These are phyloP conservation scores for Cyclura pinguis DNA, from an alignment of 2,797 vertebrate species.

Conservation along the genomic window DNA sequence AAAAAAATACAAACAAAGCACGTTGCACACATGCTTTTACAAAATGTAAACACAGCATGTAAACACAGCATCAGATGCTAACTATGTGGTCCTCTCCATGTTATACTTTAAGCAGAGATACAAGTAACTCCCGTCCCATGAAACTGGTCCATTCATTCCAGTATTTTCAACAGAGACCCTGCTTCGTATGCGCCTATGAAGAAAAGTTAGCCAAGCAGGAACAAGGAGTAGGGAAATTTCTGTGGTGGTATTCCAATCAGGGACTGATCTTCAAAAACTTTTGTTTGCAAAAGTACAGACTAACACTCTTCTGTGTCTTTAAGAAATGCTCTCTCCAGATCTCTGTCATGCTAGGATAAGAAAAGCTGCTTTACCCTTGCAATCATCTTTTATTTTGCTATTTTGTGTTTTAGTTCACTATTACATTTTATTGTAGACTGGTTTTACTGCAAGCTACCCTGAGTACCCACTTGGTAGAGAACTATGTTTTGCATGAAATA, in stretches of 20 bases:
- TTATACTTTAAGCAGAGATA: background rate
- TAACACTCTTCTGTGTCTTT: background rate
- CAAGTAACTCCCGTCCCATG: background rate
- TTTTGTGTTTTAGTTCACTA: background rate
- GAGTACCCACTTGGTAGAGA: background rate
- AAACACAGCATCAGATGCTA: background rate
- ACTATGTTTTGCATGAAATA: background rate
- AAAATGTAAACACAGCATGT: background rate
- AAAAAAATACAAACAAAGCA: background rate
- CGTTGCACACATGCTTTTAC: background rate
- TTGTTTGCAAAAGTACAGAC: too few species aligned
- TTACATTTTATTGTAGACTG: background rate
- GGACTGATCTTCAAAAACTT: background rate
- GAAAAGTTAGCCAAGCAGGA: background rate
- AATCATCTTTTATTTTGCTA: background rate
- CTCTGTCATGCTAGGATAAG: background rate
- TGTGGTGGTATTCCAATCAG: background rate
- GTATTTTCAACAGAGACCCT: background rate
- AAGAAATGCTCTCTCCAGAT: background rate
- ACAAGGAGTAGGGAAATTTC: background rate
- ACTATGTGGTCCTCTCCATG: background rate
- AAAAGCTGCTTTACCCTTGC: background rate
- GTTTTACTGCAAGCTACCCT: background rate
- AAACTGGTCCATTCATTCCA: background rate
- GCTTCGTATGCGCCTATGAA: background rate